These are phyloP conservation scores for Tragelaphus buxtoni DNA, from an alignment of 2,113 vertebrate species.

Conservation along the genomic window DNA sequence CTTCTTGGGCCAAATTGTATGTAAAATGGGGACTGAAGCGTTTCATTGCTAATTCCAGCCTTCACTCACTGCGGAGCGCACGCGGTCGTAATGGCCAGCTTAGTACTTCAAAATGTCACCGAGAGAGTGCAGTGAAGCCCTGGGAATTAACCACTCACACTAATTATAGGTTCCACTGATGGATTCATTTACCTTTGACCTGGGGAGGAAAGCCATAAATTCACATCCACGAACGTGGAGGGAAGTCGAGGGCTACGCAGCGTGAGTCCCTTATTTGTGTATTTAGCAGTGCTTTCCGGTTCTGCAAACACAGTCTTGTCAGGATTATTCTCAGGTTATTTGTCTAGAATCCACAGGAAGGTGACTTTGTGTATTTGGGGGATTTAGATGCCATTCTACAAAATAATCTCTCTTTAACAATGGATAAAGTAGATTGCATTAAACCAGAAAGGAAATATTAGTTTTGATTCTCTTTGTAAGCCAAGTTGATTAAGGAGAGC, in stretches of 20 bases:
- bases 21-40: background rate
- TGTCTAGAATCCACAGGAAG: conserved; percentile 60
- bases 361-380: conserved; percentile 66
- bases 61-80: background rate
- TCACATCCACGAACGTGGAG: background rate
- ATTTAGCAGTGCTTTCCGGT: background rate
- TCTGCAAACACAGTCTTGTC: conserved; percentile 61
- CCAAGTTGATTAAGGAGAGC: background rate
- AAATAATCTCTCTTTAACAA: conserved; percentile 65
- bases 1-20: background rate
- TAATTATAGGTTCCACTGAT: conserved; percentile 9
- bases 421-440: conserved; percentile 36
- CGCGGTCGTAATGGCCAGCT: background rate
- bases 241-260: background rate
- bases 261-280: background rate
- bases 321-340: conserved; percentile 71
- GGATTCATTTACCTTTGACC: conserved; percentile 34
- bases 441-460: conserved; percentile 54
- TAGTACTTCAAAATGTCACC: background rate
- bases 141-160: background rate
- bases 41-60: background rate
- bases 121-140: background rate
- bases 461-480: conserved; percentile 43
- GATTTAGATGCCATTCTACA: conserved; percentile 64
- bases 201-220: background rate